Percentiles rank a stretch among this genome's conserved stretches.
Evolutionary conservation across 2,888 invertebrate genomes (phyloP).

Genomic region (Theodoxus fluviatilis): DNA sequence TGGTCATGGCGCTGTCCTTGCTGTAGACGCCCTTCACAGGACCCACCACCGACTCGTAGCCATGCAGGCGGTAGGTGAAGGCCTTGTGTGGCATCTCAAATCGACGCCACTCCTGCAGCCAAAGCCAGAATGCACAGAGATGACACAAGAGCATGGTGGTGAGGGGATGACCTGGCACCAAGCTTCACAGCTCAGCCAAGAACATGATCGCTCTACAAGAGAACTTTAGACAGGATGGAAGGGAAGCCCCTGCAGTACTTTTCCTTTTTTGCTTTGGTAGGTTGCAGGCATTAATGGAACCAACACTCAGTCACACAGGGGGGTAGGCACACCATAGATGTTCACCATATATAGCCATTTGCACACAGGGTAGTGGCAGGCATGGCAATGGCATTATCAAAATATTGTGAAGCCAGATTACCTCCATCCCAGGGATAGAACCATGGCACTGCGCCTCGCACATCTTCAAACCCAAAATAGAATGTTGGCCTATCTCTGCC

Average conservation of each 20-base stretch:
- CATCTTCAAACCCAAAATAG: too few species aligned
- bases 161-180: not conserved
- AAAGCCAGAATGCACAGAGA: not conserved
- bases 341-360: too few species aligned
- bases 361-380: too few species aligned
- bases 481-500: too few species aligned
- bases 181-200: too few species aligned
- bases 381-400: too few species aligned
- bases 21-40: conserved; percentile 81
- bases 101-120: conserved; percentile 78
- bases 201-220: not conserved
- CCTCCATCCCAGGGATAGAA: too few species aligned
- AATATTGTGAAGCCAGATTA: too few species aligned
- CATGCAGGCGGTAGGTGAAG: conserved; percentile 87
- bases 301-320: too few species aligned
- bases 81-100: conserved; percentile 90
- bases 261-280: not conserved
- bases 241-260: not conserved
- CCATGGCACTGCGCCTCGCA: too few species aligned
- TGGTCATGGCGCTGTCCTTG: conserved; percentile 67
- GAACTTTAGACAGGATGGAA: not conserved
- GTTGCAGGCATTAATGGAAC: not conserved
- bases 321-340: too few species aligned
- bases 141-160: too few species aligned
- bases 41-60: conserved; percentile 83